Base-by-base conservation (phyloP, 1,140 invertebrate species). In the Drosophila repleta region DNA sequence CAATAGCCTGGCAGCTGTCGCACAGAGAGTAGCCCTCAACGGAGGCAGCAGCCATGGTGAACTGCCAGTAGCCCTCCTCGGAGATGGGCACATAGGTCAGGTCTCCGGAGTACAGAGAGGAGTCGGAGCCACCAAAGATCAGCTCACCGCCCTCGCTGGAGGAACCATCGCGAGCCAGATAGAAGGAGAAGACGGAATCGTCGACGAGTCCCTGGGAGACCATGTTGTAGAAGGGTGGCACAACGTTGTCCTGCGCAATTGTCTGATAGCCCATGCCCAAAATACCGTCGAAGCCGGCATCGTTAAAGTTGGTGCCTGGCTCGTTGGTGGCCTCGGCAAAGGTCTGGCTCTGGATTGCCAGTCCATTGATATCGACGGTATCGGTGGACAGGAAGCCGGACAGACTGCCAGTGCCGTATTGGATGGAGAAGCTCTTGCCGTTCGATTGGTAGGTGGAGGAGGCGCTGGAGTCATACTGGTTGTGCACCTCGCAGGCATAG, bases 271-370 rank as follows among this genome's bases (percentile, higher is more conserved):
- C 97, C 95, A 99, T 95, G 71, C 98, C 98, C 24, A 99, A 93
- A 82, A 99, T 99, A 64, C 99, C 99, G 92, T 99, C 99, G 93
- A 99, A 99, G 92, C 97, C 97, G 63, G 98, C 97, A 71, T 97
- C 96, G 7, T 98, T 95, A 92, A 99, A 99, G 10, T 95, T 94
- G 26, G 96, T 91, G 39, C 96, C 96, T 41, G 98, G 97, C 93
- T 99, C 98, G 78, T 94, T 95, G 13, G 97, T 92, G 1, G 98
- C 99, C 93, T 99, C 99, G n/a, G 97, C 99, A 93, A 99, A 99
- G n/a, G 96, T 97, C 94, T 99, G 98, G 66, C 94, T 92, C 67
- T 93, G 90, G 13, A 99, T 94, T 15, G 92, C 72, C 17, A 97
- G 69, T 35, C 94, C 95, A 66, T 95, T 97, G 74, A 91, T 66